Evolutionary conservation across 1,140 invertebrate species (phyloP), one percentile per base, ranked within the genome.

Genomic region (Helicorthomorpha holstii): DNA sequence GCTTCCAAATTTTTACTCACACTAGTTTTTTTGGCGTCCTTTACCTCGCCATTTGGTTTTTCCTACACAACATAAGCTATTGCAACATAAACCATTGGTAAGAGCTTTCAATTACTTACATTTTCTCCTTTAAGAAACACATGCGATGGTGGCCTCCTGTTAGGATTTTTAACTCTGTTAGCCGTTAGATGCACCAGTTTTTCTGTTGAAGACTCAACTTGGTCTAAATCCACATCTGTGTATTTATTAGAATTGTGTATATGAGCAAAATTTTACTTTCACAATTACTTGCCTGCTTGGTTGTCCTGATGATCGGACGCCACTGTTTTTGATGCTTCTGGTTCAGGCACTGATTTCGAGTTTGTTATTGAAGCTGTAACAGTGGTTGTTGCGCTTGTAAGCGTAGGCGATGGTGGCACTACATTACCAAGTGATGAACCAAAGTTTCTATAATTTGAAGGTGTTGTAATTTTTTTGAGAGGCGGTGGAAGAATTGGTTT

Each of bases 111-210:
- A n/a, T n/a, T n/a, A 34, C 29, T 34, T 7, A 34, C 29, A 34
- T 34, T 34, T 7, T 34, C 29, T 34, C 29, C 64, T 53, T 63
- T 64, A 12, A 60, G 48, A 51, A 69, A 64, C 50, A 67, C 67
- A 58, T 60, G 70, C 58, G 79, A 77, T 7, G 80, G 80, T 26
- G 74, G 75, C 58, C 80, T 69, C 56, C 78, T 66, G 22, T 74
- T 70, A 1, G 79, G 78, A 57, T 75, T 75, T 63, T 77, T 77
- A 1, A 74, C 75, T 57, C 80, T 64, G 25, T 67, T 73, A 16
- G 77, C 77, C 25, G 79, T 81, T 48, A 78, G 67, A 60, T 81
- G 79, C 2, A 68, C 71, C 23, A 82, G 65, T 56, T 66, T 66
- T 54, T 77, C 75, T 27, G 69, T 67, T 23, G 69, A 65, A 49